A percentile compares a stretch with the other conserved stretches of the same genome.
Conservation (phyloP, 2,797 vertebrate species). For the Danionella dracula region DNA sequence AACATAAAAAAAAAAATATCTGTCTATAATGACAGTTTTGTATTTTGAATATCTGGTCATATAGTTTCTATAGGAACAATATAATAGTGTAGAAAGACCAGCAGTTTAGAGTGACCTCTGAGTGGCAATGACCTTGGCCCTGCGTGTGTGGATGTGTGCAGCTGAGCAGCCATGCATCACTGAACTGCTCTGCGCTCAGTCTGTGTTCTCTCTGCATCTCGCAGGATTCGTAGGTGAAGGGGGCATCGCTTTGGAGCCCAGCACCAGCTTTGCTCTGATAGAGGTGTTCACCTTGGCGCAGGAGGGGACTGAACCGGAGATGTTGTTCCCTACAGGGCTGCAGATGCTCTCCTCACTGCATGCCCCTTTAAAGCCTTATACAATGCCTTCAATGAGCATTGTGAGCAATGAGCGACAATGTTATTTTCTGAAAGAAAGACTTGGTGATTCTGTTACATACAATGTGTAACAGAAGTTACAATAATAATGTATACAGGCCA, state of each 20-base stretch:
- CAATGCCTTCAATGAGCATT: neutral
- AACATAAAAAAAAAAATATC: too few species aligned
- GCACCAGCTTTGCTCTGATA: constrained; percentile 53
- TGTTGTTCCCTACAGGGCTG: constrained; percentile 50
- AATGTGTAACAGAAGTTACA: too few species aligned
- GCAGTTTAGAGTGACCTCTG: constrained; percentile 55
- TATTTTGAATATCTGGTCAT: too few species aligned
- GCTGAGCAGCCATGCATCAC: constrained; percentile 55
- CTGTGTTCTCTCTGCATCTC: constrained; percentile 43
- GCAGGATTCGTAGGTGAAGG: constrained; percentile 49
- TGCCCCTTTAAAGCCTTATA: neutral
- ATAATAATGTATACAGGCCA: too few species aligned
- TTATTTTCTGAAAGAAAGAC: neutral
- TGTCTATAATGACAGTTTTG: too few species aligned
- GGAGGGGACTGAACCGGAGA: constrained; percentile 53
- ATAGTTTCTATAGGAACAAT: neutral
- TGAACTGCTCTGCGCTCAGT: constrained; percentile 52
- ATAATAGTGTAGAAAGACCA: neutral
- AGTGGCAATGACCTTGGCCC: constrained; percentile 45
- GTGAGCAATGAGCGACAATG: neutral
- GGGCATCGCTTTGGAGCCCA: constrained; percentile 47
- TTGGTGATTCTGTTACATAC: too few species aligned
- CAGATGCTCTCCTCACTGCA: constrained; percentile 36
- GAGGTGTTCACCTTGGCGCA: constrained; percentile 57
- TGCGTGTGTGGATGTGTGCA: constrained; percentile 38